phyloP scores from a whole-genome alignment of 2,797 vertebrate species.

The Sebastes wilsoni region DNA sequence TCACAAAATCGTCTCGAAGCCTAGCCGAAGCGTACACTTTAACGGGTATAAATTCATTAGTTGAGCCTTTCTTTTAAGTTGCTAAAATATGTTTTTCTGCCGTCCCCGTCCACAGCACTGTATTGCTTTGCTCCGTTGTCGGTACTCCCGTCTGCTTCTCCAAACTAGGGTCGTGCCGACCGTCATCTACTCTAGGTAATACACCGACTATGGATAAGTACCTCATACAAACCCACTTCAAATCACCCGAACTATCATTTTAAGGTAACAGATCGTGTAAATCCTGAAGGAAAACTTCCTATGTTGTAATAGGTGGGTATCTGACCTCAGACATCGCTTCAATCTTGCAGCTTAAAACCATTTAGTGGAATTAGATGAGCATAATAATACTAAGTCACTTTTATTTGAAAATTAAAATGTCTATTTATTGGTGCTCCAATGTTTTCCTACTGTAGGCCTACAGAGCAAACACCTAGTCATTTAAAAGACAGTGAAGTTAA shows the following conservation, averaged over 20 bases:
- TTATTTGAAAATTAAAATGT: not conserved
- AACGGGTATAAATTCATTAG: too few relatives aligned
- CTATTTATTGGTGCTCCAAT: not conserved
- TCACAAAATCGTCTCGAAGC: not conserved
- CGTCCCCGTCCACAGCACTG: too few relatives aligned
- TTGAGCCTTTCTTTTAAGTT: too few relatives aligned
- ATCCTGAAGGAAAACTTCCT: not conserved
- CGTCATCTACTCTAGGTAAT: not conserved
- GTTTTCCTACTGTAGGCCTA: not conserved
- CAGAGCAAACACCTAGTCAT: not conserved
- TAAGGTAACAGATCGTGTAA: not conserved
- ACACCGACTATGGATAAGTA: not conserved
- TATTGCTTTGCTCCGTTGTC: too few relatives aligned
- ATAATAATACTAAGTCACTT: not conserved
- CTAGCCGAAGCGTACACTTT: too few relatives aligned
- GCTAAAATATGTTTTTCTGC: too few relatives aligned
- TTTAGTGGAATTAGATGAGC: accelerated
- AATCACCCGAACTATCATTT: not conserved
- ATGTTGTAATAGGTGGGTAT: not conserved
- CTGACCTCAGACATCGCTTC: not conserved
- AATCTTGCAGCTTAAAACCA: not conserved
- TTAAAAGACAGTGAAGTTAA: not conserved
- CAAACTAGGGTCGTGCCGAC: not conserved
- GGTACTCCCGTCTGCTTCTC: not conserved
- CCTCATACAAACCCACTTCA: not conserved